Base-by-base conservation (phyloP, 2,888 invertebrate genomes). In the Dichetophora obliterata region DNA sequence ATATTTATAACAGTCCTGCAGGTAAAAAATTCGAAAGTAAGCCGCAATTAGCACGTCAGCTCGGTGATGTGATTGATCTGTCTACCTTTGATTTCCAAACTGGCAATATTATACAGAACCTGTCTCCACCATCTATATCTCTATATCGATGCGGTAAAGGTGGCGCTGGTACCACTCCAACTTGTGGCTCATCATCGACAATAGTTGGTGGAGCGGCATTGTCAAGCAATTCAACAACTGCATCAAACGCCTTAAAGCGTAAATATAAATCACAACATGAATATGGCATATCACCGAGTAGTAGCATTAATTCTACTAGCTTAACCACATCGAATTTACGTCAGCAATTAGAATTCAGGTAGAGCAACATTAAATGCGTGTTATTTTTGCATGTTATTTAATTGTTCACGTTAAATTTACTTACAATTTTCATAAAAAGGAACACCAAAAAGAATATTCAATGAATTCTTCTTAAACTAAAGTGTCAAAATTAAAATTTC, bases 21-120 rank as follows among this genome's bases (percentile, higher is more conserved):
- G 95, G 95, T 88, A 93, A 93, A 91, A 94, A 94, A 91, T 93
- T 95, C 89, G 92, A 94, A 89, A 95, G 93, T 90, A 95, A 95
- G 90, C 93, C 94, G 80, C 94, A 95, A 90, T 91, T 96, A 89
- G 93, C 93, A 83, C 92, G 94, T 84, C 93, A 93, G 90, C 91
- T 95, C 82, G 95, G 94, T 87, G 93, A 94, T 89, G 91, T 92
- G 86, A 92, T 94, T 90, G 95, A 95, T 91, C 91, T 95, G 84
- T 93, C 94, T 84, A 92, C 93, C 87, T 95, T 95, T 91, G 95
- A 96, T 91, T 95, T 93, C 90, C 93, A 94, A 86, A 92, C 93
- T 86, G 95, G 95, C 85, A 94, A 94, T 90, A 92, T 94, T 88
- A 93, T 93, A 90, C 91, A 92, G 89, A 91, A 93, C 76, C 82